Base-by-base conservation (phyloP, 2,113 vertebrate species). In the Sceloporus undulatus region DNA sequence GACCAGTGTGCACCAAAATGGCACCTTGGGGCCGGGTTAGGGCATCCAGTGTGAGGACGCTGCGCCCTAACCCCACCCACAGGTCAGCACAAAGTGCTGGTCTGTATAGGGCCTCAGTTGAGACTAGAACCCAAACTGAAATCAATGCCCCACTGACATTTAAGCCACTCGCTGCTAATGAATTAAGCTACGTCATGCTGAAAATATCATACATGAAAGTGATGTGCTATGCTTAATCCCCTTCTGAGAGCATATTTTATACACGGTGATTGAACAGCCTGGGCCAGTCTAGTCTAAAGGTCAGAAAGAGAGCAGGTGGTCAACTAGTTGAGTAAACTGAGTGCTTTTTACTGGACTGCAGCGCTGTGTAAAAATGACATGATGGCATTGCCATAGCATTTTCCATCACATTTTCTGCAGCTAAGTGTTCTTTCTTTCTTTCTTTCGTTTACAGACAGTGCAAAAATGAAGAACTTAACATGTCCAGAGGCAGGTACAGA, bases 401-500 rank as follows among this genome's bases (percentile, higher is more conserved):
- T 65, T 4, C 84, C 59, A 10, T 23, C 29, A 2, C 9, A 1
- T 25, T 4, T 68, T 76, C n/a, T 87, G 82, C 48, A 5, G 48
- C 48, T 62, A 18, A 2, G 42, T 87, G 66, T 59, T 86, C 9
- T 1, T 16, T 68, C 13, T 78, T 27, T 78, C 11, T 78, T 34
- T 38, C 1, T 3, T 48, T 4, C 4, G 0, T 74, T 9, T 7
- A 73, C 85, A 93, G 91, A 34, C 82, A 16, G 40, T 85, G 89
- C 70, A 74, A 42, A 25, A 70, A 27, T 13, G 81, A 96, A 93
- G 84, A 81, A 11, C 54, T 90, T 94, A 68, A 84, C 14, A 29
- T 97, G 95, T 87, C n/a, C 82, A 23, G 6, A 89, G 82, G 0
- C 94, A 90, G 52, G 77, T 65, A 5, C 95, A 83, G 96, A 96